Evolutionary conservation across 1,140 invertebrate species (phyloP).

Genomic region (Drosophila kohkoa): DNA sequence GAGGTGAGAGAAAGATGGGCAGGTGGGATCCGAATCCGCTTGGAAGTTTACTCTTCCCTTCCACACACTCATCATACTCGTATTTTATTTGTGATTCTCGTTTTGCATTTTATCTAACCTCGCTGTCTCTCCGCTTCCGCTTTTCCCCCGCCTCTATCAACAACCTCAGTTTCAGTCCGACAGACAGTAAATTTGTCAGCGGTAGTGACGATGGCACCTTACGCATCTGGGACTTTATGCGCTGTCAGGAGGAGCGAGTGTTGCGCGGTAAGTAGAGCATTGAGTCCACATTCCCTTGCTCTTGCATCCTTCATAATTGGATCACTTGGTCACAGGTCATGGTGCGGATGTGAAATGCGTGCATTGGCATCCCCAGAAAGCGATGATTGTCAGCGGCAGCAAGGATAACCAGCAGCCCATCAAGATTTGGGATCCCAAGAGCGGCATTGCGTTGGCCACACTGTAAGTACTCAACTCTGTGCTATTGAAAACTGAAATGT

Average conservation of each 20-base stretch:
- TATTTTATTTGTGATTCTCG: constrained; percentile 35
- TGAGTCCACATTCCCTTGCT: background rate
- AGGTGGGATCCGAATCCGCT: background rate
- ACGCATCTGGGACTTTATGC: constrained; percentile 99
- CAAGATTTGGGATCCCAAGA: constrained; percentile 99
- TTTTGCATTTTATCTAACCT: constrained; percentile 60
- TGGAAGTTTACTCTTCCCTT: background rate
- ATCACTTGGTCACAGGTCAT: constrained; percentile 89
- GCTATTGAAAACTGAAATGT: no score
- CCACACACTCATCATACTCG: background rate
- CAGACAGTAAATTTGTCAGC: constrained; percentile 99
- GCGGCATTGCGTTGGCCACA: constrained; percentile 94
- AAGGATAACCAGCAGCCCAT: constrained; percentile 99
- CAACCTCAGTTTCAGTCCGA: constrained; percentile 96
- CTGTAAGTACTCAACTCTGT: constrained; percentile 85
- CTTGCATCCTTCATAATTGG: background rate
- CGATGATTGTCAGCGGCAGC: constrained; percentile 98
- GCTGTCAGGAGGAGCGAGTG: constrained; percentile 98
- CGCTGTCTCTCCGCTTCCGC: constrained; percentile 39
- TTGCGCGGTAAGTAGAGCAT: constrained; percentile 90
- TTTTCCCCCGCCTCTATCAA: constrained; percentile 33
- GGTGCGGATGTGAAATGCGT: constrained; percentile 99
- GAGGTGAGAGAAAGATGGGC: constrained; percentile 7
- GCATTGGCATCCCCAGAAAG: constrained; percentile 99
- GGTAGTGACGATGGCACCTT: constrained; percentile 99